A percentile compares a stretch with the other conserved stretches of the same genome.
These are phyloP conservation scores for Panthera uncia DNA, from an alignment of 2,113 vertebrate species.

Conservation along the genomic window DNA sequence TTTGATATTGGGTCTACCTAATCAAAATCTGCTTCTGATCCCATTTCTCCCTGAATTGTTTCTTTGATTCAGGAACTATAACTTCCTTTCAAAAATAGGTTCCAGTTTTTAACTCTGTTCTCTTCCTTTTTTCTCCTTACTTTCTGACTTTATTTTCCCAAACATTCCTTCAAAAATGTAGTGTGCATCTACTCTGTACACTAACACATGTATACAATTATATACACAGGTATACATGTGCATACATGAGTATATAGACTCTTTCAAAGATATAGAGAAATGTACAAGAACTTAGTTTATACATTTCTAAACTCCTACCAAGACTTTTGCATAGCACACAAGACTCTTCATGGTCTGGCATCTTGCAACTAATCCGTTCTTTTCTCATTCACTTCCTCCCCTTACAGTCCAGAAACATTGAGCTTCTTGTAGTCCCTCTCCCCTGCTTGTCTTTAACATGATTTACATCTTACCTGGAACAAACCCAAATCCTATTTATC, in stretches of 20 bases:
- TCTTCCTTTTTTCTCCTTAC: neutral
- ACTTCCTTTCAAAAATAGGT: conserved; percentile 23
- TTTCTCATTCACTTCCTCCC: neutral
- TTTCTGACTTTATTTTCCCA: neutral
- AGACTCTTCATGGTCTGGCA: neutral
- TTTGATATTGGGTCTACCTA: neutral
- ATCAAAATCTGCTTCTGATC: neutral
- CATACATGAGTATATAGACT: neutral
- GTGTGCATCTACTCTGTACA: neutral
- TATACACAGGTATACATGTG: neutral
- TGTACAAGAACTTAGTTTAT: neutral
- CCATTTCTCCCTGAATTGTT: neutral
- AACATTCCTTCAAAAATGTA: neutral
- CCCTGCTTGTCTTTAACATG: neutral
- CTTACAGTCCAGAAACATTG: neutral
- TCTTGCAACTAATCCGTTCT: neutral
- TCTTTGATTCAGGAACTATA: neutral
- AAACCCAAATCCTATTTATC: neutral
- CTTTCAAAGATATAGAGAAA: neutral
- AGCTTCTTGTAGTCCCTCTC: neutral
- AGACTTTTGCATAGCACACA: neutral
- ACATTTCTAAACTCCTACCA: neutral
- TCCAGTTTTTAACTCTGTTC: neutral
- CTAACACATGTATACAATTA: neutral
- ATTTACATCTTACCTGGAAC: neutral